These are phyloP conservation scores for Drosophila ironensis DNA, from an alignment of 1,140 invertebrate species.

Conservation along the genomic window DNA sequence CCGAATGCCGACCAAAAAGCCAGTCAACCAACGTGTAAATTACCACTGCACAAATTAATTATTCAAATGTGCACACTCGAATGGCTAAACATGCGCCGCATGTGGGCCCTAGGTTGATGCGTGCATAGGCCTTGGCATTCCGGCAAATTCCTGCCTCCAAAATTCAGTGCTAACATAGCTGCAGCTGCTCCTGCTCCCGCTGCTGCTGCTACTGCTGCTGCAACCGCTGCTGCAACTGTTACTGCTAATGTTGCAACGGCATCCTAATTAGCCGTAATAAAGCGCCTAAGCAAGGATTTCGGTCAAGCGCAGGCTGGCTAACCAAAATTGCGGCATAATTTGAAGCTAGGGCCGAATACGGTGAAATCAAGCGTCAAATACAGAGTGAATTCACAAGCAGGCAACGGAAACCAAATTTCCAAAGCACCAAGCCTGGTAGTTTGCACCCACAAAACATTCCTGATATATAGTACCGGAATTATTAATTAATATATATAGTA, in stretches of 20 bases:
- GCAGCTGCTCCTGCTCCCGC: slow-evolving; percentile 25
- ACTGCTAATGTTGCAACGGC: slow-evolving; percentile 17
- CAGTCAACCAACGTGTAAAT: slow-evolving; percentile 76
- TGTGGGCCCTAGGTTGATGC: too few relatives aligned
- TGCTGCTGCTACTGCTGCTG: slow-evolving; percentile 15
- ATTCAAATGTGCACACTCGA: slow-evolving; percentile 79
- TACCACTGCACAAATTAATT: slow-evolving; percentile 80
- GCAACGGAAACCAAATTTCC: background rate
- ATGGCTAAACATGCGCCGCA: slow-evolving; percentile 57
- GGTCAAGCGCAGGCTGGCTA: slow-evolving; percentile 31
- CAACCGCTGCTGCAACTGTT: slow-evolving; percentile 18
- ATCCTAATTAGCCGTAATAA: slow-evolving; percentile 74
- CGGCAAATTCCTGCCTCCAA: too few relatives aligned
- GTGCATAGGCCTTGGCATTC: slow-evolving; percentile 11
- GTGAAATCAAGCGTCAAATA: slow-evolving; percentile 32
- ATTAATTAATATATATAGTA: too few relatives aligned
- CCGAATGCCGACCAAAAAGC: slow-evolving; percentile 64
- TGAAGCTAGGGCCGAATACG: slow-evolving; percentile 15
- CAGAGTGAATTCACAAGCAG: slow-evolving; percentile 7
- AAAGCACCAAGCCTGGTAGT: too few relatives aligned
- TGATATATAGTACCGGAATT: too few relatives aligned
- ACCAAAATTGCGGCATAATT: slow-evolving; percentile 52
- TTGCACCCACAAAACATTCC: background rate
- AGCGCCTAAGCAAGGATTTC: slow-evolving; percentile 62
- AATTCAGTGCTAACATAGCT: too few relatives aligned